These are phyloP conservation scores for Drosophila mettleri DNA, from an alignment of 2,888 invertebrate species.

Conservation along the genomic window DNA sequence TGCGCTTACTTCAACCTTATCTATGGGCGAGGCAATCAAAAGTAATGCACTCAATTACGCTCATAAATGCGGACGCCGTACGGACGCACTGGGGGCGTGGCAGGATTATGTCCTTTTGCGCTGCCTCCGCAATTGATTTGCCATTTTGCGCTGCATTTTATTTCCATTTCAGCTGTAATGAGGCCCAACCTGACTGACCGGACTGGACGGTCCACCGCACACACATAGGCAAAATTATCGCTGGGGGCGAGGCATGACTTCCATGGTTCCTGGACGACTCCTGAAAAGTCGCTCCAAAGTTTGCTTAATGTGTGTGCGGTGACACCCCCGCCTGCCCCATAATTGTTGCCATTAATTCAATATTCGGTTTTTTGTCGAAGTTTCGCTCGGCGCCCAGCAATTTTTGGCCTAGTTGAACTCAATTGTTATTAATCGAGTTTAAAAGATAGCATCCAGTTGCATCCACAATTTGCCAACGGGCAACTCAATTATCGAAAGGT, in stretches of 20 bases:
- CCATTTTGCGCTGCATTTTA: conserved; percentile 29
- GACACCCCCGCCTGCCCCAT: neutral
- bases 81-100: neutral
- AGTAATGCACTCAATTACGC: conserved; percentile 77
- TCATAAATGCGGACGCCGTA: conserved; percentile 49
- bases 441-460: conserved; percentile 1
- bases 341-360: conserved; percentile 9
- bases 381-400: neutral
- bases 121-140: conserved; percentile 31
- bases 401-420: neutral
- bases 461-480: neutral
- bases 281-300: neutral
- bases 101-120: neutral
- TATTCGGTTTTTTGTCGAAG: neutral
- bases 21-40: conserved; percentile 58
- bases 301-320: neutral
- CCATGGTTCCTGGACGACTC: neutral
- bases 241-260: too few species aligned
- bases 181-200: conserved; percentile 3
- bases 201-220: neutral
- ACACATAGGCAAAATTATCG: too few species aligned
- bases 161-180: conserved; percentile 14
- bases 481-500: conserved; percentile 3
- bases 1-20: conserved; percentile 45
- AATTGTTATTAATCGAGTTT: neutral